Evolutionary conservation across 2,113 vertebrate species (phyloP).

Genomic region (Struthio camelus): DNA sequence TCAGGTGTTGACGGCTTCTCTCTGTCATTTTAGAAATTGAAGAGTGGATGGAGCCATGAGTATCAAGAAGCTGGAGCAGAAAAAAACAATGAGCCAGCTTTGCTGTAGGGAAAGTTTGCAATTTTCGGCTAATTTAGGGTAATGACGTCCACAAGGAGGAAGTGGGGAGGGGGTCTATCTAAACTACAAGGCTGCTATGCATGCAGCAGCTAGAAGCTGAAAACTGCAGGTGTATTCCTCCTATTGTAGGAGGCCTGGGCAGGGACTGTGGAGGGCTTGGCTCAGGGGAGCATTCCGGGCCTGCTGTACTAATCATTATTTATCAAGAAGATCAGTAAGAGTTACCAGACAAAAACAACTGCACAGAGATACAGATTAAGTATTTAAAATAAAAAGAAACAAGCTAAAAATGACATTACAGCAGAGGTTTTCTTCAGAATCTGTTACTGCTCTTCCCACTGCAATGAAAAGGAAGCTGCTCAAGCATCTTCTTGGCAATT

Average conservation of each 20-base stretch:
- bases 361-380: not conserved
- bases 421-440: not conserved
- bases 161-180: not conserved
- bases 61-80: not conserved
- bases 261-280: not conserved
- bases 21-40: not conserved
- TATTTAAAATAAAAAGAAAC: not conserved
- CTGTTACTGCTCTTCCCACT: not conserved
- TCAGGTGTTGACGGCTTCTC: not conserved
- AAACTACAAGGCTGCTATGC: not conserved
- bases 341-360: not conserved
- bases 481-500: not conserved
- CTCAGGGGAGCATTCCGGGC: rapidly evolving
- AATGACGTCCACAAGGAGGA: not conserved
- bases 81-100: not conserved
- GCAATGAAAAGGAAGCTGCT: not conserved
- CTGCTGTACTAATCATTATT: not conserved
- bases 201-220: not conserved
- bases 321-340: not conserved
- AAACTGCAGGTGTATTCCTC: not conserved
- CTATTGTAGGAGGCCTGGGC: not conserved
- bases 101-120: not conserved
- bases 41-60: not conserved
- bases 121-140: not conserved
- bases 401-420: not conserved